Evolutionary conservation across 2,888 invertebrate genomes (phyloP).

Genomic region (Drosophila kuntzei): DNA sequence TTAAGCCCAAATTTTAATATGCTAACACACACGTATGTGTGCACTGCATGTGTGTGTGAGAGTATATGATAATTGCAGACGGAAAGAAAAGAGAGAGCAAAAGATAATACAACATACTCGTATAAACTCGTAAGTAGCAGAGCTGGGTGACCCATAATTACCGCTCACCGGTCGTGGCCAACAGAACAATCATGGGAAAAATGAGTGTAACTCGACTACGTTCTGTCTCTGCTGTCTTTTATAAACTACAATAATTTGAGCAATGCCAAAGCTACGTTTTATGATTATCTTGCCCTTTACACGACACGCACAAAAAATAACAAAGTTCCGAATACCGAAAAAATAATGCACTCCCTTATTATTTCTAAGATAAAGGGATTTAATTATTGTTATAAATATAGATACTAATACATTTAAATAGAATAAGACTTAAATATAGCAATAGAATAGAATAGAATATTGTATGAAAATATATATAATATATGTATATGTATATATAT

Average conservation of each 20-base stretch:
- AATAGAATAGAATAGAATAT: too few species aligned
- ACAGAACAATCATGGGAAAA: slow-evolving; percentile 81
- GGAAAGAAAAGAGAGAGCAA: slow-evolving; percentile 49
- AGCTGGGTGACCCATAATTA: slow-evolving; percentile 80
- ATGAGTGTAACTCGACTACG: slow-evolving; percentile 43
- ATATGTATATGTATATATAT: too few species aligned
- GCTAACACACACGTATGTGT: slow-evolving; percentile 21
- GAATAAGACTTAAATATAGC: not conserved
- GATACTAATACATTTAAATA: not conserved
- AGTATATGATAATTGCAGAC: slow-evolving; percentile 69
- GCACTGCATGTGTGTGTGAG: slow-evolving; percentile 2
- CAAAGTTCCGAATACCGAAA: not conserved
- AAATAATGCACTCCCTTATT: not conserved
- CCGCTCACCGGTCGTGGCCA: slow-evolving; percentile 53
- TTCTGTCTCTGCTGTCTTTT: slow-evolving; percentile 35
- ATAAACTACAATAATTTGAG: slow-evolving; percentile 74
- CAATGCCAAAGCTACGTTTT: slow-evolving; percentile 76
- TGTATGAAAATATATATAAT: not conserved
- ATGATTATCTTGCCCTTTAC: slow-evolving; percentile 75
- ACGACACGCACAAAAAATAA: slow-evolving; percentile 52
- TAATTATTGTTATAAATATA: not conserved
- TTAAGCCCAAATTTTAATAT: slow-evolving; percentile 57
- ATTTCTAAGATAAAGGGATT: not conserved
- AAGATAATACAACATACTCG: slow-evolving; percentile 15
- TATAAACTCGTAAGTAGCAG: slow-evolving; percentile 21